Percentiles rank a stretch among this genome's conserved stretches.
Evolutionary conservation across 2,888 invertebrate genomes (phyloP).

Genomic region (Gibbula magus): DNA sequence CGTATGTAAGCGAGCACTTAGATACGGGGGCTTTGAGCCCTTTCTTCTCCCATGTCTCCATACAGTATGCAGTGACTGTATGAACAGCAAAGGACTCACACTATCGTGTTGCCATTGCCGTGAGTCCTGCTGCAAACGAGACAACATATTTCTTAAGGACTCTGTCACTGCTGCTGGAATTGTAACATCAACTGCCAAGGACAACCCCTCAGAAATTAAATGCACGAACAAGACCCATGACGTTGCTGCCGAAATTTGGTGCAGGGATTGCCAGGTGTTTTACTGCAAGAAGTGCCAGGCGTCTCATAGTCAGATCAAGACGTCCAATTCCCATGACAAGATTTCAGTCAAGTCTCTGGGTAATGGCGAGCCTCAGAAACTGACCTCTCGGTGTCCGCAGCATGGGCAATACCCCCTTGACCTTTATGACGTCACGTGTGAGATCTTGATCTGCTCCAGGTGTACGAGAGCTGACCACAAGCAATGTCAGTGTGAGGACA

Average conservation of each 20-base stretch:
- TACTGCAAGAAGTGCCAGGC: not conserved
- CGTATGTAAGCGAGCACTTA: not conserved
- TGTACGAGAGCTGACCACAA: not conserved
- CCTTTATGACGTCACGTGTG: not conserved
- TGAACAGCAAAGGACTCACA: not conserved
- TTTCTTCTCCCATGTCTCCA: not conserved
- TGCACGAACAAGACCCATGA: not conserved
- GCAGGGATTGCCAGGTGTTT: not conserved
- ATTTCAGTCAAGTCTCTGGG: not conserved
- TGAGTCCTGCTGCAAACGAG: not conserved
- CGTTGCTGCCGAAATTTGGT: not conserved
- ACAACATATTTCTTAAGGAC: not conserved
- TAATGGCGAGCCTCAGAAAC: not conserved
- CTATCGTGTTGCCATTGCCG: not conserved
- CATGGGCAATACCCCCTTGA: not conserved
- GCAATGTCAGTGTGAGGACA: not conserved
- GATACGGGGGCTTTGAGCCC: not conserved
- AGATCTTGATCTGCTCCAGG: not conserved
- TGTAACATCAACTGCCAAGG: not conserved
- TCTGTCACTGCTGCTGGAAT: not conserved
- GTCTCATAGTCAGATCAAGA: not conserved
- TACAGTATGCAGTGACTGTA: not conserved
- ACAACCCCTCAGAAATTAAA: not conserved
- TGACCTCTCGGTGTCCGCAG: not conserved
- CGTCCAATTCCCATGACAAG: not conserved